phyloP scores from a whole-genome alignment of 2,888 invertebrate species.

The Thysanoteuthis rhombus region DNA sequence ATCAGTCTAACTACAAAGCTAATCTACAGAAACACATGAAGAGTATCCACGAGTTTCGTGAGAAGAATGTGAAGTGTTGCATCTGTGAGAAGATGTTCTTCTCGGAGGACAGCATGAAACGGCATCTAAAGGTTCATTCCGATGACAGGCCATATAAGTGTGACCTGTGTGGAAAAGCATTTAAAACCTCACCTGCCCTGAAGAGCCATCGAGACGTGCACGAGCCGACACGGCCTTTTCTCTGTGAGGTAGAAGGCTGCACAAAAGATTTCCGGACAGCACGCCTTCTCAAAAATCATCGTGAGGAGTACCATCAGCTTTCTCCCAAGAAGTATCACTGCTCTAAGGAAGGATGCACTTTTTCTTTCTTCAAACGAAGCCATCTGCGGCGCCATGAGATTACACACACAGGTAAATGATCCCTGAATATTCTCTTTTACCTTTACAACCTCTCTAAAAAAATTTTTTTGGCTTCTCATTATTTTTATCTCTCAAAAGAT shows the following conservation, averaged over 20 bases:
- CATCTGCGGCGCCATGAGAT: conserved; percentile 64
- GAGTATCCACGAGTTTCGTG: conserved; percentile 55
- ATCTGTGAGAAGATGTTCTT: conserved; percentile 61
- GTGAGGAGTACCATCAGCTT: conserved; percentile 59
- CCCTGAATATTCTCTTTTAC: background rate
- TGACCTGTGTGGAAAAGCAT: conserved; percentile 59
- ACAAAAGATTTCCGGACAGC: conserved; percentile 57
- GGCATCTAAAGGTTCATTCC: conserved; percentile 58
- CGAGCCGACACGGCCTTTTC: conserved; percentile 52
- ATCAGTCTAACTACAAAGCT: conserved; percentile 60
- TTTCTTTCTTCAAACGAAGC: conserved; percentile 64
- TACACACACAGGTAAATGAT: conserved; percentile 62
- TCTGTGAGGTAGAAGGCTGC: conserved; percentile 61
- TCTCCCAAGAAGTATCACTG: conserved; percentile 59
- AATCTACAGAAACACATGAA: conserved; percentile 60
- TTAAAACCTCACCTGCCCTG: conserved; percentile 58
- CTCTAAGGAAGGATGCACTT: conserved; percentile 58
- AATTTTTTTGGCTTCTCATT: too few species aligned
- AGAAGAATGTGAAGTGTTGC: conserved; percentile 44
- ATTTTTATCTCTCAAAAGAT: too few species aligned
- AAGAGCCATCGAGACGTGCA: conserved; percentile 58
- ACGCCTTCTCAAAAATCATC: conserved; percentile 57
- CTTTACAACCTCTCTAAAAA: background rate
- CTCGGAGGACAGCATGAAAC: conserved; percentile 58
- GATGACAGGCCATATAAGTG: conserved; percentile 56